Percentiles rank a stretch among this genome's conserved stretches.
These are phyloP conservation scores for Carapus acus DNA, from an alignment of 2,797 vertebrate genomes.

Conservation along the genomic window DNA sequence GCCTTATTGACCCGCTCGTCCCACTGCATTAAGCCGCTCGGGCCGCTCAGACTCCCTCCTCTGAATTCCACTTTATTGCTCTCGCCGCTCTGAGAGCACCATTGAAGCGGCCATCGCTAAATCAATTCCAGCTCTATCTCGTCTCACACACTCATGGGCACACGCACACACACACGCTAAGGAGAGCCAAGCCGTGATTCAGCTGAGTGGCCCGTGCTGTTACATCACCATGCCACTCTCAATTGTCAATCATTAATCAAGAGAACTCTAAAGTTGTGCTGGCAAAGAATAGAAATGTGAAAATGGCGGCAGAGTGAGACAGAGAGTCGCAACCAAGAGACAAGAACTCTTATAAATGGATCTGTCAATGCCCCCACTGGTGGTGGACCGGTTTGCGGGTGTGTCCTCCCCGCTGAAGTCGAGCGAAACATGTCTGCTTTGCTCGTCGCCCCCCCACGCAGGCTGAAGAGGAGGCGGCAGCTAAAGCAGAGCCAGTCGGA, in stretches of 20 bases:
- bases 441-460: conserved; percentile 37
- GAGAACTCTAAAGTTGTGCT: conserved; percentile 1
- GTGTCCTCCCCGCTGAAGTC: neutral
- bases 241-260: conserved; percentile 51
- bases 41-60: conserved; percentile 30
- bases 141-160: neutral
- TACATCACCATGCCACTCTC: conserved; percentile 24
- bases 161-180: too few relatives aligned
- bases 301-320: too few relatives aligned
- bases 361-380: too few relatives aligned
- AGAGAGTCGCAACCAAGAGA: conserved; percentile 21
- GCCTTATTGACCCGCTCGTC: conserved; percentile 60
- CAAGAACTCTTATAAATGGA: too few relatives aligned
- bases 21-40: conserved; percentile 55
- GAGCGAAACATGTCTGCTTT: conserved; percentile 4
- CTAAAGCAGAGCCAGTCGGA: conserved; percentile 68
- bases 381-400: too few relatives aligned
- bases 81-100: too few relatives aligned
- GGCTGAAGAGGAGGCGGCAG: conserved; percentile 72
- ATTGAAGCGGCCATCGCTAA: too few relatives aligned
- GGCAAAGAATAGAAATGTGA: too few relatives aligned
- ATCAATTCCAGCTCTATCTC: too few relatives aligned
- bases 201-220: conserved; percentile 19
- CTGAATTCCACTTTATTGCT: neutral
- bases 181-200: too few relatives aligned